Conservation (phyloP, 2,113 vertebrate species). For the Apistogramma diplotaenia region DNA sequence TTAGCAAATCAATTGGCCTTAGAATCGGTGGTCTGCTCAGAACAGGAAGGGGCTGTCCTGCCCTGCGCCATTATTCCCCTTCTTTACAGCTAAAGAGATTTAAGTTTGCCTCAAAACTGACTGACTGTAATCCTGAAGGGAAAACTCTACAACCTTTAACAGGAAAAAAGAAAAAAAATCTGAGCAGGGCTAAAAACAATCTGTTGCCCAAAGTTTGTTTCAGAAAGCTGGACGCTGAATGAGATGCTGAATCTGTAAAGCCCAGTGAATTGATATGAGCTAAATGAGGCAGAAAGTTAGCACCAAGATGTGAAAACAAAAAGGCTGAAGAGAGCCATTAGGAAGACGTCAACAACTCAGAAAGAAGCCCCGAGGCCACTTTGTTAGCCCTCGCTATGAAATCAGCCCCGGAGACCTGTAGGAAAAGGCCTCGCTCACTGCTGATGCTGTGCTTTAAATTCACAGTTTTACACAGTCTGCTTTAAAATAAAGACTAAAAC, state of each 20-base stretch:
- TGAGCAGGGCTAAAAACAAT: constrained; percentile 26
- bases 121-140: constrained; percentile 6
- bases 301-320: constrained; percentile 69
- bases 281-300: constrained; percentile 79
- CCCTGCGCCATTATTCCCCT: constrained; percentile 52
- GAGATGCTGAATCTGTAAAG: constrained; percentile 56
- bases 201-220: constrained; percentile 56
- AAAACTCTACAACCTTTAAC: constrained; percentile 4
- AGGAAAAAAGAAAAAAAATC: constrained; percentile 1
- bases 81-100: constrained; percentile 8
- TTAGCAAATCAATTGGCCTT: constrained; percentile 76
- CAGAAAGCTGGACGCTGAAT: constrained; percentile 52
- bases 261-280: constrained; percentile 70
- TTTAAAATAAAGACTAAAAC: not conserved
- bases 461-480: not conserved
- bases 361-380: constrained; percentile 69
- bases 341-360: constrained; percentile 70
- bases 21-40: constrained; percentile 58
- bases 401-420: constrained; percentile 28
- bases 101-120: constrained; percentile 26
- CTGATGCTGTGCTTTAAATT: constrained; percentile 43
- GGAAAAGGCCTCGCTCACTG: constrained; percentile 44
- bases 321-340: constrained; percentile 73
- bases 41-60: constrained; percentile 57
- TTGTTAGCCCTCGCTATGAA: constrained; percentile 57